Evolutionary conservation across 1,140 invertebrate genomes (phyloP), one percentile per base, ranked within the genome.

Genomic region (Hypothenemus hampei): DNA sequence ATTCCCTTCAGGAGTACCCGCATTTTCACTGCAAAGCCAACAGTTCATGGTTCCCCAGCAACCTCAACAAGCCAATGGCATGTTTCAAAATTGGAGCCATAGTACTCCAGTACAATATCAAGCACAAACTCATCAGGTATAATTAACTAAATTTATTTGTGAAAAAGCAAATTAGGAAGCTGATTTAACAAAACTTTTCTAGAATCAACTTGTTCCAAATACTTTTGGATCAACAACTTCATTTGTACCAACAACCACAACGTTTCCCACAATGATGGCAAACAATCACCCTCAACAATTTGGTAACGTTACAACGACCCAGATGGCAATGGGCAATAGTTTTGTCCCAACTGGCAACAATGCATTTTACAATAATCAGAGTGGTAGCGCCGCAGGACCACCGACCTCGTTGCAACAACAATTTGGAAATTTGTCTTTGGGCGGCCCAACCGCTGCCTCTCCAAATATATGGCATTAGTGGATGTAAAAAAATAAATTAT

Each of bases 391-490:
- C 44, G 51, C 44, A 29, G 46, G 31, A 33, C 58, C 59, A 50
- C n/a, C n/a, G n/a, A n/a, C n/a, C 5, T 13, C 31, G 37, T 31
- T 70, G 24, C 65, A 65, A 26, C 68, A 69, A 51, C 69, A 70
- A 43, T 70, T 72, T 51, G 60, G 58, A 5, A 69, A 65, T 53
- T 58, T 72, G 45, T 60, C 58, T 13, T 40, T 72, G 29, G 64
- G 62, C 49, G 57, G 57, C 39, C 24, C 52, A 11, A n/a, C 45
- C 3, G 54, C 55, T 10, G 55, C 53, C 23, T 31, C 46, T 4
- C 56, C 57, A 36, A 69, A 70, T 60, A 58, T 69, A 57, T 70
- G 67, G 67, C 69, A 68, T 56, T 70, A 61, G 54, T n/a, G n/a
- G n/a, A n/a, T n/a, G n/a, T n/a, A n/a, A n/a, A n/a, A n/a, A n/a